Percentiles rank a stretch among this genome's conserved stretches.
phyloP scores from a whole-genome alignment of 2,888 invertebrate species.

The Drosophila aldrichi region DNA sequence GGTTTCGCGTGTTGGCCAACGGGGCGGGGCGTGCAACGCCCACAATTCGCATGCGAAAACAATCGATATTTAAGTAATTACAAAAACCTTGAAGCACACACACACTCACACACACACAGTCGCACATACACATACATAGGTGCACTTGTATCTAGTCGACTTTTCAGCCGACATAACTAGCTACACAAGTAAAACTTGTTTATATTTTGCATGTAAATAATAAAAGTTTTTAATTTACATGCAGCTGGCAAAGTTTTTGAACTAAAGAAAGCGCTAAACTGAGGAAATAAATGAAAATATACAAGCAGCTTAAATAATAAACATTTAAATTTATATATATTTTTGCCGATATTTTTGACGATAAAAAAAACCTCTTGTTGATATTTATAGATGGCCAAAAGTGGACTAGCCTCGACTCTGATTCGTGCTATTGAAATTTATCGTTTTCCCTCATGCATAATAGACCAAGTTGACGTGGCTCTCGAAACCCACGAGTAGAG shows the following conservation, averaged over 20 bases:
- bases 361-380: too few relatives aligned
- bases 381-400: too few relatives aligned
- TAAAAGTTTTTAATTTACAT: neutral
- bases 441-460: neutral
- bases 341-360: too few relatives aligned
- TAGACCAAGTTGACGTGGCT: neutral
- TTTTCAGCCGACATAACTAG: neutral
- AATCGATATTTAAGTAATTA: slow-evolving; percentile 76
- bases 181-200: neutral
- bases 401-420: too few relatives aligned
- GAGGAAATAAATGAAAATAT: neutral
- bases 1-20: slow-evolving; percentile 1
- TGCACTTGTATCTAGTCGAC: slow-evolving; percentile 34
- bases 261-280: too few relatives aligned
- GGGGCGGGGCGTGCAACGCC: slow-evolving; percentile 7
- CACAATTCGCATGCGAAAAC: slow-evolving; percentile 38
- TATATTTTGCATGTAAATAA: neutral
- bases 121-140: slow-evolving; percentile 7
- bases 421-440: too few relatives aligned
- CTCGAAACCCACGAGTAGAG: too few relatives aligned
- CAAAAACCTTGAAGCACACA: slow-evolving; percentile 55
- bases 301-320: neutral
- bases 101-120: neutral
- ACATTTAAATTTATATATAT: neutral
- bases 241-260: neutral